These are phyloP conservation scores for Akabosia matsudoensis DNA, from an alignment of 1,140 invertebrate species.

Conservation along the genomic window DNA sequence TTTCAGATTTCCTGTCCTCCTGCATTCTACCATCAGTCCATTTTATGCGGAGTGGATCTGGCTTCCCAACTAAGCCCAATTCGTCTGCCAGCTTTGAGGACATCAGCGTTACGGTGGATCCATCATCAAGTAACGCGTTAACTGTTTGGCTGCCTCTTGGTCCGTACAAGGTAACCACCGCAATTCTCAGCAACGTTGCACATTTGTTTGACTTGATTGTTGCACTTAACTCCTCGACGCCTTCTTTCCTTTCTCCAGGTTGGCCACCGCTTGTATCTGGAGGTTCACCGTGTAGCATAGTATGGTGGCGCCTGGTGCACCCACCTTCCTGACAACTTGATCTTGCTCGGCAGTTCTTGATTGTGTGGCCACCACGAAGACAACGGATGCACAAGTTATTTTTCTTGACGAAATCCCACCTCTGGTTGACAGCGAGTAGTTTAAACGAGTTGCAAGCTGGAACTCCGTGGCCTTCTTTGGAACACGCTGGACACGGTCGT, in stretches of 20 bases:
- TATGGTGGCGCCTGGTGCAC: background rate
- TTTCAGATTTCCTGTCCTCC: too few relatives aligned
- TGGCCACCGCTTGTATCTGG: background rate
- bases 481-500: background rate
- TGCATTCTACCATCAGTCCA: background rate
- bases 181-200: background rate
- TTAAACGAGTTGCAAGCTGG: background rate
- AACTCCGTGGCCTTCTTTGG: background rate
- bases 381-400: conserved; percentile 23
- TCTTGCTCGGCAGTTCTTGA: background rate
- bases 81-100: background rate
- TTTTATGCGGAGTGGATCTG: background rate
- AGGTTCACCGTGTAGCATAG: background rate
- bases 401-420: background rate
- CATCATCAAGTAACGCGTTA: background rate
- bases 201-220: background rate
- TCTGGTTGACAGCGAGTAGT: background rate
- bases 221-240: background rate
- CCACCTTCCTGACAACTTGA: background rate
- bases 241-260: background rate
- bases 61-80: background rate
- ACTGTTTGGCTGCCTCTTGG: background rate
- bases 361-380: background rate
- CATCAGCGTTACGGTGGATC: background rate
- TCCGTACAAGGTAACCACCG: background rate